These are phyloP conservation scores for western clawed frog (Xenopus tropicalis) DNA, from an alignment of 2,113 vertebrate genomes.

Conservation along the genomic window DNA sequence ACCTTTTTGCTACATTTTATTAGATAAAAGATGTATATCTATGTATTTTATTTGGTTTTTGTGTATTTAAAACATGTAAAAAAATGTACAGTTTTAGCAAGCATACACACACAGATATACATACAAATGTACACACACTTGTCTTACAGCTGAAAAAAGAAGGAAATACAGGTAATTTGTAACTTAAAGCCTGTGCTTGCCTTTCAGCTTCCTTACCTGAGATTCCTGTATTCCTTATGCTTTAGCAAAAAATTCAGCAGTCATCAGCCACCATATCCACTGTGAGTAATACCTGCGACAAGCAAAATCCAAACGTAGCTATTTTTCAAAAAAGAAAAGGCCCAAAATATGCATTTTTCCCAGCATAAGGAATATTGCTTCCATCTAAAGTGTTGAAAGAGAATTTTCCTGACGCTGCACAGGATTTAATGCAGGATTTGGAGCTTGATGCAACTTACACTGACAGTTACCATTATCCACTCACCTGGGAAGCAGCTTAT, in stretches of 20 bases:
- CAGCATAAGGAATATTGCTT: conserved; percentile 42
- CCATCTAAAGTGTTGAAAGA: conserved; percentile 44
- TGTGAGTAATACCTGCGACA: conserved; percentile 18
- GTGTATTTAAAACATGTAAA: too few species aligned
- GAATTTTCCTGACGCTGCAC: conserved; percentile 59
- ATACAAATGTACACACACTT: too few species aligned
- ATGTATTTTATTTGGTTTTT: too few species aligned
- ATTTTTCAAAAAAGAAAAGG: conserved; percentile 27
- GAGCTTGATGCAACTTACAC: conserved; percentile 60
- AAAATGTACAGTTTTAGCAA: too few species aligned
- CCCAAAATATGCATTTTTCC: conserved; percentile 44
- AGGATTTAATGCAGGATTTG: conserved; percentile 70
- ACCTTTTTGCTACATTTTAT: too few species aligned
- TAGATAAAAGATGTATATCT: too few species aligned
- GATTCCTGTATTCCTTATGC: conserved; percentile 1
- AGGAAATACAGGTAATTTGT: too few species aligned
- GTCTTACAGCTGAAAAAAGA: too few species aligned
- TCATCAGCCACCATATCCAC: conserved; percentile 37
- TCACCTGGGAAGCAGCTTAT: conserved; percentile 55
- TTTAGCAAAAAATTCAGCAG: not conserved
- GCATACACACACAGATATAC: too few species aligned
- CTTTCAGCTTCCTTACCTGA: conserved; percentile 3
- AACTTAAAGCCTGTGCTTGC: too few species aligned
- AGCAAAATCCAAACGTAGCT: conserved; percentile 44
- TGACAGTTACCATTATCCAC: conserved; percentile 59